These are phyloP conservation scores for Columba guinea DNA, from an alignment of 2,797 vertebrate species.

Conservation along the genomic window DNA sequence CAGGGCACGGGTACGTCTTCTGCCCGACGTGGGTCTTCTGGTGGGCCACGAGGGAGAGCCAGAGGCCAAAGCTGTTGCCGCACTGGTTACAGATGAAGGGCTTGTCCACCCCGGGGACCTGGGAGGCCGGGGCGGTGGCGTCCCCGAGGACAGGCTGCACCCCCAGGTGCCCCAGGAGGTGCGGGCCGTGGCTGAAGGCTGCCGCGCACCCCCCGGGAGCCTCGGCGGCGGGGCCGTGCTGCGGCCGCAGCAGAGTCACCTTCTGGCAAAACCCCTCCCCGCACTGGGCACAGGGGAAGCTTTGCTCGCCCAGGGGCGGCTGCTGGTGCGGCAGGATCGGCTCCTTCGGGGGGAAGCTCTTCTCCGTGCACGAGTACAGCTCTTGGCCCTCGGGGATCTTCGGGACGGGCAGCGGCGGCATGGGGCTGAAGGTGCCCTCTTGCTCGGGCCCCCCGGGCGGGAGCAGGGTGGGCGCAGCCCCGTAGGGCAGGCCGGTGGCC, in stretches of 20 bases:
- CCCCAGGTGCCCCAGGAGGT: slow-evolving; percentile 22
- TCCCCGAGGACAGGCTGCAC: neutral
- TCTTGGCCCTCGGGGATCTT: neutral
- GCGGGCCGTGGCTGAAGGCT: neutral
- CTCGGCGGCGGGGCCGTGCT: neutral
- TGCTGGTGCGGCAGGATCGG: neutral
- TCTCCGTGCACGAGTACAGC: neutral
- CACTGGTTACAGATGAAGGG: slow-evolving; percentile 57
- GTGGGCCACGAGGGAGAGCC: slow-evolving; percentile 31
- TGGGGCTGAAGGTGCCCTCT: neutral
- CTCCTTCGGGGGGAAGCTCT: neutral
- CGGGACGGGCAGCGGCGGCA: neutral
- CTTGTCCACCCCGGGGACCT: neutral
- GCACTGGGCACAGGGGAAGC: slow-evolving; percentile 16
- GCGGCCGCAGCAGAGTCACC: neutral
- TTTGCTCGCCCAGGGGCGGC: neutral
- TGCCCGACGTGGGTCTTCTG: neutral
- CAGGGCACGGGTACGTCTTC: neutral
- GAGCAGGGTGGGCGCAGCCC: neutral
- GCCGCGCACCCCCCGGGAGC: fast-evolving
- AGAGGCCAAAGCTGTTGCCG: slow-evolving; percentile 35
- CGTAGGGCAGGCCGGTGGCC: neutral
- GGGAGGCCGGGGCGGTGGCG: fast-evolving
- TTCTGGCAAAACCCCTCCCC: slow-evolving; percentile 26
- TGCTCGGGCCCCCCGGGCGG: neutral